These are phyloP conservation scores for Maniola jurtina DNA, from an alignment of 1,140 invertebrate genomes.

Conservation along the genomic window DNA sequence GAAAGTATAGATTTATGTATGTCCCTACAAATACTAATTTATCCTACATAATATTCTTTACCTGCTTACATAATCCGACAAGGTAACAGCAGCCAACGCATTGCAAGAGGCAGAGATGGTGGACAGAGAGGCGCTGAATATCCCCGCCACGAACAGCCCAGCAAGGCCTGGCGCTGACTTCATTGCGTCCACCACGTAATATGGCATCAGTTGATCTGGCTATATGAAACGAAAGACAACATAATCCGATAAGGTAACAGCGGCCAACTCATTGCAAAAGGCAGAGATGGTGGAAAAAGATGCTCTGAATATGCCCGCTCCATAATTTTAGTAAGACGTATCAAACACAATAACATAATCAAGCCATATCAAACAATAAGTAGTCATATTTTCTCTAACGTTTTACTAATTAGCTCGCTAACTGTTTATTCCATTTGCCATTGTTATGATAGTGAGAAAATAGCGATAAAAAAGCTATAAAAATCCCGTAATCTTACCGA, in stretches of 20 bases:
- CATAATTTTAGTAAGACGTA: too few relatives aligned
- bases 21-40: too few relatives aligned
- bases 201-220: conserved; percentile 88
- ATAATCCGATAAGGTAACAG: too few relatives aligned
- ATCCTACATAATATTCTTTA: conserved; percentile 15
- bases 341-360: too few relatives aligned
- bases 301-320: too few relatives aligned
- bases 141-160: conserved; percentile 80
- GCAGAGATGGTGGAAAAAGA: too few relatives aligned
- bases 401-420: too few relatives aligned
- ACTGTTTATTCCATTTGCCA: not conserved
- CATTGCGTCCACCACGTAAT: conserved; percentile 90
- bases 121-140: conserved; percentile 88
- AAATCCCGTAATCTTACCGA: conserved; percentile 55
- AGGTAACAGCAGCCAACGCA: conserved; percentile 91
- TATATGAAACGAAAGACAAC: conserved; percentile 14
- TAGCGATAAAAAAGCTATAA: not conserved
- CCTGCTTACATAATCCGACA: conserved; percentile 83
- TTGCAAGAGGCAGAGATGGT: conserved; percentile 92
- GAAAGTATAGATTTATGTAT: too few relatives aligned
- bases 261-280: too few relatives aligned
- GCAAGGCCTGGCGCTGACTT: conserved; percentile 76
- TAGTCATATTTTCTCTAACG: too few relatives aligned
- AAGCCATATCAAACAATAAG: too few relatives aligned
- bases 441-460: not conserved